Conservation (phyloP, 2,888 invertebrate species). For the Himalopsyche japonica region DNA sequence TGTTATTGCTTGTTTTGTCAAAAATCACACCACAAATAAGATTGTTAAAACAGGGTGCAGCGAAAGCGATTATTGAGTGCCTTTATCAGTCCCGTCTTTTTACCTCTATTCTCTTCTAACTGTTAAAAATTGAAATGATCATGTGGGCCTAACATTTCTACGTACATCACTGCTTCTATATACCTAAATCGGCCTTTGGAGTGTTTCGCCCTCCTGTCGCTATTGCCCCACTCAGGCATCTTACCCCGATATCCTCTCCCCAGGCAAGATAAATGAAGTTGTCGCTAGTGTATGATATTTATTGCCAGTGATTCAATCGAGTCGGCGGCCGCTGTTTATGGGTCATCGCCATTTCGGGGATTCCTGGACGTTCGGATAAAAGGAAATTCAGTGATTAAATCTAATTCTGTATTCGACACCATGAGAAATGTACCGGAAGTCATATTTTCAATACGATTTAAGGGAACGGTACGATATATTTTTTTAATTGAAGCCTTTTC, state of each 20-base stretch:
- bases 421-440: background rate
- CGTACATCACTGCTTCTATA: background rate
- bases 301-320: conserved; percentile 15
- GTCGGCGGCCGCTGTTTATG: background rate
- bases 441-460: background rate
- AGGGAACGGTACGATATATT: too few relatives aligned
- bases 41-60: too few relatives aligned
- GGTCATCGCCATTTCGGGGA: background rate
- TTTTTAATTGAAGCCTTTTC: too few relatives aligned
- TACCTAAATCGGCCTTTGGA: background rate
- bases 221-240: background rate
- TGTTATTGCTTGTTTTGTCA: too few relatives aligned
- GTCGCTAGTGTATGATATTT: conserved; percentile 17
- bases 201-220: background rate
- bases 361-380: background rate
- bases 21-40: too few relatives aligned
- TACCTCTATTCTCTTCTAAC: too few relatives aligned
- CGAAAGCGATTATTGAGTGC: too few relatives aligned
- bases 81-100: too few relatives aligned
- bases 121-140: too few relatives aligned
- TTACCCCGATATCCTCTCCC: background rate
- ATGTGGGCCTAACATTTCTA: background rate
- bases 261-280: conserved; percentile 20
- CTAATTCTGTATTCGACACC: background rate
- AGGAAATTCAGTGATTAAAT: background rate